Evolutionary conservation across 2,113 vertebrate genomes (phyloP), one percentile per base, ranked within the genome.

Genomic region (Ondatra zibethicus): DNA sequence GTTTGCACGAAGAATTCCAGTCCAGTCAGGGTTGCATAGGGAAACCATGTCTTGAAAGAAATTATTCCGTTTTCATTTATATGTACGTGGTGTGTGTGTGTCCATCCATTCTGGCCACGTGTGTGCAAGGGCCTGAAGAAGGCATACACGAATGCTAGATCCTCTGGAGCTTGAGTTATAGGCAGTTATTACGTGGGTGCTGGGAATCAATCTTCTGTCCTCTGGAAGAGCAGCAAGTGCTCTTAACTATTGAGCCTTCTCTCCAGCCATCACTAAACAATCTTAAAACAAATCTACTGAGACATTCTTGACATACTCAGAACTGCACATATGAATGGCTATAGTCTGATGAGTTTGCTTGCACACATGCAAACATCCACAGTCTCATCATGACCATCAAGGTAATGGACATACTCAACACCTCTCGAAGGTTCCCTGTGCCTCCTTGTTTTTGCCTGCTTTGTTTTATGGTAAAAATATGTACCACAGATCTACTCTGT

Each of bases 221-320:
- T 63, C 81, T 14, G 7, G 6, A 61, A 63, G 81, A 84, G 25
- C 55, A 84, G 80, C n/a, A 39, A 63, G 55, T n/a, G 11, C 80
- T 61, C 23, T 82, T 61, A 82, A 82, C 36, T 82, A 25, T 29
- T 61, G 80, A 61, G n/a, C n/a, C n/a, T 29, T 84, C 55, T 63
- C 58, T 84, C 55, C 81, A 63, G 55, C 55, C 39, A 39, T 29
- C n/a, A 29, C 39, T 70, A 45, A 77, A 47, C 27, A n/a, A 89
- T 86, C 92, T 92, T 65, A 91, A 88, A 81, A 73, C 66, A 92
- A 45, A 9, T 84, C 80, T 77, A 17, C n/a, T 80, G 45, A 80
- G 29, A 47, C 42, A n/a, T n/a, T 68, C 61, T 12, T n/a, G 77
- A 76, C 70, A 76, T 19, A 65, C 21, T 66, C 29, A 45, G 55